phyloP scores from a whole-genome alignment of 2,113 vertebrate species.

The Eulacestoma nigropectus region DNA sequence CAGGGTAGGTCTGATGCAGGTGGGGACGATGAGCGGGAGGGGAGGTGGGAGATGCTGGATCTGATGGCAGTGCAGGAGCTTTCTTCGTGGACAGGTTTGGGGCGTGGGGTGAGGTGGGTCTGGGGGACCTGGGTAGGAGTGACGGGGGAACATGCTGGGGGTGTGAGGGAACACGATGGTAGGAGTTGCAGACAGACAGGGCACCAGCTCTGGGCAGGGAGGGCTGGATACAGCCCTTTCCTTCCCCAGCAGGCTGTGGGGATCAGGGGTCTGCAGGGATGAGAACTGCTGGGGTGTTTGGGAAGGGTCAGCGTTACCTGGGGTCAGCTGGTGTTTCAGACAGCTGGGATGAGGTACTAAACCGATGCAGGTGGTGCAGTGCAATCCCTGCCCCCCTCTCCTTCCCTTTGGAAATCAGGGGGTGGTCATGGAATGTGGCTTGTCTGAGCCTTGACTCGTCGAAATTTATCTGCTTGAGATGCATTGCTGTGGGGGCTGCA shows the following conservation, averaged over 20 bases:
- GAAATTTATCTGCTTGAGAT: background rate
- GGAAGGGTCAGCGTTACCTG: background rate
- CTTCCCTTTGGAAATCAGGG: background rate
- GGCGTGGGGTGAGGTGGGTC: background rate
- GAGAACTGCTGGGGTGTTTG: background rate
- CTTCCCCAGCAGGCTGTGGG: no score
- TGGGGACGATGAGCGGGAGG: background rate
- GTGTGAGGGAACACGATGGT: background rate
- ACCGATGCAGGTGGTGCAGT: background rate
- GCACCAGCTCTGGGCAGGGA: background rate
- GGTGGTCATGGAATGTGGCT: background rate
- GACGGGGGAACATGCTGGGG: accelerated
- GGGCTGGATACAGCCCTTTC: background rate
- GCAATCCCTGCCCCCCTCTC: background rate
- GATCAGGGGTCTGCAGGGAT: background rate
- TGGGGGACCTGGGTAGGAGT: background rate
- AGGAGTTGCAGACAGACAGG: background rate
- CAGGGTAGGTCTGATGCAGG: background rate
- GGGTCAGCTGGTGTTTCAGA: background rate
- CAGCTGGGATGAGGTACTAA: background rate
- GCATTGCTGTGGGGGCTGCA: background rate
- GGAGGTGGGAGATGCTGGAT: background rate
- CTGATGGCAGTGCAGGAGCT: background rate
- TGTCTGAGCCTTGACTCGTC: background rate
- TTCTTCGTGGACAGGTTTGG: background rate